phyloP scores from a whole-genome alignment of 53 echinoderm and acorn worm species.

The Apostichopus leukothele region DNA sequence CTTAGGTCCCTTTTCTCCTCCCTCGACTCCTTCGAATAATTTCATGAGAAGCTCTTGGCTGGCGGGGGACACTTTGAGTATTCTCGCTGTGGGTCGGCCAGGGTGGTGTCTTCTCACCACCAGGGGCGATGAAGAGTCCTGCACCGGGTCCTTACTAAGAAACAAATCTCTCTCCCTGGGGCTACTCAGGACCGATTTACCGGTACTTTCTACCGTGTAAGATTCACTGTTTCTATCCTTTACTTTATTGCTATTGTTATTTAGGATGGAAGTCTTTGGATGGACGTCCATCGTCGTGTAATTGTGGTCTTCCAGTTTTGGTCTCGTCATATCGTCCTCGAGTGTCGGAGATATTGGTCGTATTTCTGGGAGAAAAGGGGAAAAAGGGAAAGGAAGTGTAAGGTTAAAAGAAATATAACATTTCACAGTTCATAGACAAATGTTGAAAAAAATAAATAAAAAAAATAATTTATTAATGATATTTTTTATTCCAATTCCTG shows the following conservation, averaged over 20 bases:
- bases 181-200: conserved; percentile 4
- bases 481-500: too few species aligned
- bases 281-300: conserved; percentile 8
- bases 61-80: conserved; percentile 76
- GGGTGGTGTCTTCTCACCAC: conserved; percentile 45
- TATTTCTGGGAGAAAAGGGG: conserved; percentile 60
- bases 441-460: background rate
- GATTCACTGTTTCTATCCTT: conserved; percentile 11
- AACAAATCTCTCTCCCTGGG: conserved; percentile 32
- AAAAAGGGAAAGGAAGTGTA: background rate
- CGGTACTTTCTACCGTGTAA: background rate
- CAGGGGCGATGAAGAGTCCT: conserved; percentile 17
- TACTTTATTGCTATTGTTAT: conserved; percentile 32
- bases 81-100: conserved; percentile 65
- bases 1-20: conserved; percentile 44
- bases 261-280: background rate
- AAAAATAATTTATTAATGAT: too few species aligned
- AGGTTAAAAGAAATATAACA: background rate
- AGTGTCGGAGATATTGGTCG: conserved; percentile 87
- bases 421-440: background rate
- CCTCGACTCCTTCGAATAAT: conserved; percentile 90
- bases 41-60: conserved; percentile 77
- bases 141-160: background rate
- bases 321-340: conserved; percentile 54
- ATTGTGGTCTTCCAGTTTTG: conserved; percentile 23